Conservation (phyloP, 2,113 vertebrate species). For the Zonotrichia leucophrys region DNA sequence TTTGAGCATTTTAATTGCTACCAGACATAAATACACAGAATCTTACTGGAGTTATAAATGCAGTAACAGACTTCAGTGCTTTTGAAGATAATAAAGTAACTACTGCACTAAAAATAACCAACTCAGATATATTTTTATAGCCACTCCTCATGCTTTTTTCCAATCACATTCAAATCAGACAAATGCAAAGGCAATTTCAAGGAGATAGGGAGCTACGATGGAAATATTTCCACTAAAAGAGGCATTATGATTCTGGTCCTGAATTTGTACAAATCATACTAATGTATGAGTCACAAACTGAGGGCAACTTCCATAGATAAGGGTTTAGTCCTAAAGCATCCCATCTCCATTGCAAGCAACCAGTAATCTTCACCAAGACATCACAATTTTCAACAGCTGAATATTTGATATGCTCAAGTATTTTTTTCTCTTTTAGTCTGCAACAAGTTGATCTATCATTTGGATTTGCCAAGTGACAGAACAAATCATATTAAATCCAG, state of each 20-base stretch:
- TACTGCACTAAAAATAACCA: neutral
- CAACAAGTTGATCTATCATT: neutral
- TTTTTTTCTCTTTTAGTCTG: neutral
- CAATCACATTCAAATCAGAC: neutral
- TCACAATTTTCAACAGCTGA: neutral
- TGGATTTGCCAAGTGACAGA: neutral
- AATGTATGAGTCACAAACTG: neutral
- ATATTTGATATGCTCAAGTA: neutral
- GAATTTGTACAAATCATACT: neutral
- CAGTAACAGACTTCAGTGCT: neutral
- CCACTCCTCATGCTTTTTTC: neutral
- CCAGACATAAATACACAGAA: neutral
- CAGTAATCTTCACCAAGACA: neutral
- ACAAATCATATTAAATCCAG: neutral
- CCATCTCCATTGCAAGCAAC: neutral
- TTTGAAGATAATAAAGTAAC: neutral
- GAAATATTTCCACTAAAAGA: neutral
- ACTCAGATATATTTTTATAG: neutral
- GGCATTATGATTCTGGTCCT: neutral
- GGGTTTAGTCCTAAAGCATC: neutral
- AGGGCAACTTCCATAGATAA: neutral
- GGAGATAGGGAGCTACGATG: neutral
- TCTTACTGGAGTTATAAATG: neutral
- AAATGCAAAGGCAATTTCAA: constrained; percentile 3
- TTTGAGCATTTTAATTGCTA: neutral